Conservation (phyloP, 2,113 vertebrate species). For the Oxyura jamaicensis region DNA sequence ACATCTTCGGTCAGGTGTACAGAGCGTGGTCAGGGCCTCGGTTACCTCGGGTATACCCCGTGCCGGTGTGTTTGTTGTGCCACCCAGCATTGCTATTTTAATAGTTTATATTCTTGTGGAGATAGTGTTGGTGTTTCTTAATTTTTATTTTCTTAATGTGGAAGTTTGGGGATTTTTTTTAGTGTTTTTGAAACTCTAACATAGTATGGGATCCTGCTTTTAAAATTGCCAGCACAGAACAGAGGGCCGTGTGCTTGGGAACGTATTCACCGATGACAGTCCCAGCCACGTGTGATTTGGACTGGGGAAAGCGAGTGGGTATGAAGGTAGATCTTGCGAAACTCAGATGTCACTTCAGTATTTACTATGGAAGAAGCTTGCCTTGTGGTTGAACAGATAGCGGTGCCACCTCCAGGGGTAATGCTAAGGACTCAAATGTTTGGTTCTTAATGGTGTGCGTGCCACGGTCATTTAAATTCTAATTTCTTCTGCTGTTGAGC, state of each 20-base stretch:
- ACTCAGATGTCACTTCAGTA: neutral
- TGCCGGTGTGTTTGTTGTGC: rapidly evolving
- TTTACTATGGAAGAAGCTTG: neutral
- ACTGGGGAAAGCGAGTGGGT: neutral
- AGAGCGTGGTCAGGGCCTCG: neutral
- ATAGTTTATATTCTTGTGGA: neutral
- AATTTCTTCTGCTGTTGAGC: neutral
- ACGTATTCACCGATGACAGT: neutral
- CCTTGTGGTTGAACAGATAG: neutral
- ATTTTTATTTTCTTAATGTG: neutral
- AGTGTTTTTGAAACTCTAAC: neutral
- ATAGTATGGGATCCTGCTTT: neutral
- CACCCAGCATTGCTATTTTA: neutral
- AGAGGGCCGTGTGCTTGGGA: rapidly evolving
- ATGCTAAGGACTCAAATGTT: neutral
- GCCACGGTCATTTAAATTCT: neutral
- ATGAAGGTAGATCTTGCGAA: neutral
- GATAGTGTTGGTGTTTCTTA: neutral
- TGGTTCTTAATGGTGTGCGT: neutral
- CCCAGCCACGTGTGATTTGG: rapidly evolving
- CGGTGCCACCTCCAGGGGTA: neutral
- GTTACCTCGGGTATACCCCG: neutral
- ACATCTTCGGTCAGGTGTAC: neutral
- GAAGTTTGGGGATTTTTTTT: neutral
- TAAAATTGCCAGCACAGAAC: neutral